Percentiles rank a stretch among this genome's conserved stretches.
Evolutionary conservation across 2,888 invertebrate species (phyloP).

Genomic region (Apodemia zela): DNA sequence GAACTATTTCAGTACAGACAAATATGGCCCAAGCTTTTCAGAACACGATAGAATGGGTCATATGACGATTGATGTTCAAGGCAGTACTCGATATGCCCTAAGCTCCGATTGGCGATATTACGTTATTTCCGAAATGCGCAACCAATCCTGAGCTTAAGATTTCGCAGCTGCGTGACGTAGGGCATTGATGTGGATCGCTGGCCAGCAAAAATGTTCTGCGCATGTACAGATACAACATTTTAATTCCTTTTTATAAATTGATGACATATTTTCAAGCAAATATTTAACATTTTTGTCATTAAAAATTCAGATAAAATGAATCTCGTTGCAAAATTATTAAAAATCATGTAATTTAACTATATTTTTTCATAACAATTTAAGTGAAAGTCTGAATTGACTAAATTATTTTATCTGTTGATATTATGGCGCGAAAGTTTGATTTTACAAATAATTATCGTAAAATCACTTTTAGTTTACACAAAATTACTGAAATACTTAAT

Average conservation of each 20-base stretch:
- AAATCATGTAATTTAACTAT: neutral
- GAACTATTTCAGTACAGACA: slow-evolving; percentile 92
- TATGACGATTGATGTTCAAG: slow-evolving; percentile 86
- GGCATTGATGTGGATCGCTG: slow-evolving; percentile 75
- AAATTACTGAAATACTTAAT: too few species aligned
- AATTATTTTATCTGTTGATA: slow-evolving; percentile 1
- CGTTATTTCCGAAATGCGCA: slow-evolving; percentile 67
- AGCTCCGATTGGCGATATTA: slow-evolving; percentile 78
- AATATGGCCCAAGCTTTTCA: slow-evolving; percentile 88
- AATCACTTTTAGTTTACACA: too few species aligned
- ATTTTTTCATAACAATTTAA: neutral
- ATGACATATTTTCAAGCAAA: neutral
- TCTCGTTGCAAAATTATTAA: neutral
- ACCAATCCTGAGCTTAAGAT: slow-evolving; percentile 77
- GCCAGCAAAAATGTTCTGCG: slow-evolving; percentile 67
- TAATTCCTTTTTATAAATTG: slow-evolving; percentile 38
- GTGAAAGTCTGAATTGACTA: neutral
- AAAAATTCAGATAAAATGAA: neutral
- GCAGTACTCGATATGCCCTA: slow-evolving; percentile 76
- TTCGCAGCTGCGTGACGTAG: slow-evolving; percentile 77
- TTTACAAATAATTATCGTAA: neutral
- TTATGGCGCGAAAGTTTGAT: neutral
- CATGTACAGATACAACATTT: slow-evolving; percentile 56
- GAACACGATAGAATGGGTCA: slow-evolving; percentile 85
- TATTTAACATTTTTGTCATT: neutral